Evolutionary conservation across 2,888 invertebrate species (phyloP).

Genomic region (Malthinus seriepunctatus): DNA sequence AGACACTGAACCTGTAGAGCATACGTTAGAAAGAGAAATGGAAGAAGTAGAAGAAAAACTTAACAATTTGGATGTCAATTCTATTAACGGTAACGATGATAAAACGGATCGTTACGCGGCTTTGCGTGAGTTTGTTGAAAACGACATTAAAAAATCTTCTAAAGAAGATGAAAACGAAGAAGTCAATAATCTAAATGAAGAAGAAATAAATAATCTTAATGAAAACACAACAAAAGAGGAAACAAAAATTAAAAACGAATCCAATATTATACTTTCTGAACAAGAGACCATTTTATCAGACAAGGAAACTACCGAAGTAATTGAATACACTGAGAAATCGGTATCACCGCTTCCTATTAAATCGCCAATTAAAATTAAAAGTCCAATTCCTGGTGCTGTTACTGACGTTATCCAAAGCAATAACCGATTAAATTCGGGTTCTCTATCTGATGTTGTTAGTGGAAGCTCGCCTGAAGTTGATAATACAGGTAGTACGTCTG

Average conservation of each 20-base stretch:
- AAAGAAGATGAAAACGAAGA: constrained; percentile 44
- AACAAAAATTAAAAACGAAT: constrained; percentile 34
- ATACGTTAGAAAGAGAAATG: constrained; percentile 35
- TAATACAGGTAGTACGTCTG: constrained; percentile 53
- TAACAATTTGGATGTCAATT: constrained; percentile 33
- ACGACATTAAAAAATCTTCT: constrained; percentile 51
- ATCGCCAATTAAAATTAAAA: constrained; percentile 45
- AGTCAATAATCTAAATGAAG: constrained; percentile 50
- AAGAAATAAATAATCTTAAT: constrained; percentile 36
- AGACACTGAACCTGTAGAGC: constrained; percentile 48
- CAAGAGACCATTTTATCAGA: constrained; percentile 31
- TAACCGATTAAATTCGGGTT: constrained; percentile 60
- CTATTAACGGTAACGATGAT: constrained; percentile 19
- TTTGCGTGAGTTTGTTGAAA: constrained; percentile 72
- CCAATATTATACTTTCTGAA: constrained; percentile 38
- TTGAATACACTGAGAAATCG: constrained; percentile 31
- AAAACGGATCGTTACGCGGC: constrained; percentile 76
- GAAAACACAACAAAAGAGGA: constrained; percentile 27
- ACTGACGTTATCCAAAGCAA: constrained; percentile 49
- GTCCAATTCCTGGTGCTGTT: constrained; percentile 54
- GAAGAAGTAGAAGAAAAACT: constrained; percentile 28
- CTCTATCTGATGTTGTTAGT: constrained; percentile 65
- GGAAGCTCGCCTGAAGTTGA: constrained; percentile 68
- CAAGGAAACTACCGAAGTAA: constrained; percentile 32
- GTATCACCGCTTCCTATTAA: constrained; percentile 33